These are phyloP conservation scores for Barnardius zonarius DNA, from an alignment of 2,113 vertebrate species.

Conservation along the genomic window DNA sequence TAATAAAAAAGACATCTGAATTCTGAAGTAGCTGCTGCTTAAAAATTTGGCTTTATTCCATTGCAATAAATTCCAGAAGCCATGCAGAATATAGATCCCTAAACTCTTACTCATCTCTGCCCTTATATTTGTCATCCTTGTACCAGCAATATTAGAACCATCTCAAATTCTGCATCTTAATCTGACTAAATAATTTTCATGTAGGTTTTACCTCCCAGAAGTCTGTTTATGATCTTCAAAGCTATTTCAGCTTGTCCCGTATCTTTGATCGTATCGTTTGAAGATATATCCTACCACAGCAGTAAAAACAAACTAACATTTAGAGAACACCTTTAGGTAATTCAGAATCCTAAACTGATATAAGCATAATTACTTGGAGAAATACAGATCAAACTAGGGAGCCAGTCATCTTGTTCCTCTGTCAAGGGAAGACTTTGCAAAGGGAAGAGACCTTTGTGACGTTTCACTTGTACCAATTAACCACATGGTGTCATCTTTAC, in stretches of 20 bases:
- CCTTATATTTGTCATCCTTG: not conserved
- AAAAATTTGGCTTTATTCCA: not conserved
- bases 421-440: not conserved
- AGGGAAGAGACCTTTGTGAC: not conserved
- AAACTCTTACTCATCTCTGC: not conserved
- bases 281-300: not conserved
- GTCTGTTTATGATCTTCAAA: slow-evolving; percentile 20
- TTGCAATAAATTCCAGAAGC: not conserved
- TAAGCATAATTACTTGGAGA: not conserved
- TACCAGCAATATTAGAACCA: not conserved
- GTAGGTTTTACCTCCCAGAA: not conserved
- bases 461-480: not conserved
- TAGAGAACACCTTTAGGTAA: not conserved
- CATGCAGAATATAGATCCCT: not conserved
- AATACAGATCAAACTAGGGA: not conserved
- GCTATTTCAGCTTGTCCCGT: not conserved
- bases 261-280: slow-evolving; percentile 9
- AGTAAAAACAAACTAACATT: not conserved
- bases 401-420: not conserved
- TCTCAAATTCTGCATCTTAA: slow-evolving; percentile 9
- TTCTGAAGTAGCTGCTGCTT: not conserved
- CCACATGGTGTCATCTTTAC: not conserved
- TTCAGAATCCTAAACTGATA: slow-evolving; percentile 6
- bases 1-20: not conserved
- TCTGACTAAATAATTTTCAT: slow-evolving; percentile 22